Evolutionary conservation across 2,113 vertebrate genomes (phyloP), one percentile per base, ranked within the genome.

Genomic region (Montifringilla adamsi): DNA sequence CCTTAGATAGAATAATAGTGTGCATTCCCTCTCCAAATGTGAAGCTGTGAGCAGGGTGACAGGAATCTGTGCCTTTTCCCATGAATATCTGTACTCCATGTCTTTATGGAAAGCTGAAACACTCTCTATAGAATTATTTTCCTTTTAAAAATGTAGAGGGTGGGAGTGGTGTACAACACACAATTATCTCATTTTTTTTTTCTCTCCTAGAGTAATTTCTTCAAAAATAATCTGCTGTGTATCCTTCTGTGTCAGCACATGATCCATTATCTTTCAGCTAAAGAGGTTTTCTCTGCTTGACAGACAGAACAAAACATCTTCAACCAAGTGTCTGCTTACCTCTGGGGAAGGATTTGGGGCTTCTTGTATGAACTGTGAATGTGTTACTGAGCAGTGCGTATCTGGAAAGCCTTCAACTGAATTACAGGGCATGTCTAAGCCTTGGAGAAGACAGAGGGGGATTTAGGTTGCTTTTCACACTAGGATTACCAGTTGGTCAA

Each of bases 241-340:
- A 26, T 53, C 44, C 35, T 92, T 63, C 47, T 47, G 47, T 91
- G 56, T 37, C 47, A 88, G 59, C 30, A 41, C 31, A 53, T n/a
- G 21, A 82, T 30, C 56, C 60, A 39, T 62, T 92, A 35, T 70
- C 27, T 92, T 28, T 84, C 85, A 93, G 67, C 50, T 69, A 23
- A 93, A 90, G 49, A 78, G 39, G 10, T 72, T 92, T 94, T 52
- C 69, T 89, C 52, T 68, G 27, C 37, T 72, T 92, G 64, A 78
- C 80, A 87, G 35, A 63, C 35, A 64, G 84, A 95, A 84, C 53
- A 79, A 92, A 94, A n/a, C 44, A 41, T 87, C 87, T 87, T 91
- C 80, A 95, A 87, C 69, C 69, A 74, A 66, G 68, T 59, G 47
- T 15, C 43, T 92, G 3, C 60, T 75, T 87, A n/a, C 56, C 62